Percentiles rank a stretch among this genome's conserved stretches.
Conservation (phyloP, 2,888 invertebrate genomes). For the Allophyes oxyacanthae region DNA sequence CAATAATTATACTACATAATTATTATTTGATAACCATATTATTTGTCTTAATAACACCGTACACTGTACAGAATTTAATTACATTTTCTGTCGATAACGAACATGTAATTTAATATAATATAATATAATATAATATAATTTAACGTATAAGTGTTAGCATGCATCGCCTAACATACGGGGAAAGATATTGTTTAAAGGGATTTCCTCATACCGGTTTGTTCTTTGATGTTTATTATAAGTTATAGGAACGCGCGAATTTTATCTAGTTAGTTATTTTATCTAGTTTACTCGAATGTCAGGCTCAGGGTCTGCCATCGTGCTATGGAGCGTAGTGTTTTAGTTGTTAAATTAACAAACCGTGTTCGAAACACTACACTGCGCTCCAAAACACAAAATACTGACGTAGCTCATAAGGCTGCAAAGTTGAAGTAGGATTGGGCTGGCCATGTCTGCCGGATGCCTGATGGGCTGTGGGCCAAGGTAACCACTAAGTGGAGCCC, state of each 20-base stretch:
- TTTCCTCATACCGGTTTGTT: slow-evolving; percentile 48
- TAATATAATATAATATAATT: slow-evolving; percentile 29
- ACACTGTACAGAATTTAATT: slow-evolving; percentile 1
- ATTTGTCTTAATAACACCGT: slow-evolving; percentile 24
- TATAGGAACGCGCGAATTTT: slow-evolving; percentile 14
- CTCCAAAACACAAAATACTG: no score
- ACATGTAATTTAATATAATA: slow-evolving; percentile 5
- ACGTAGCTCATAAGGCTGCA: no score
- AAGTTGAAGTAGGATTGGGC: no score
- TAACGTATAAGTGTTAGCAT: slow-evolving; percentile 33
- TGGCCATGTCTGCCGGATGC: no score
- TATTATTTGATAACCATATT: slow-evolving; percentile 22
- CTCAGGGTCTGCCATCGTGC: no score
- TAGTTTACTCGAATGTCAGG: no score
- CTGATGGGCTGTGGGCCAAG: no score
- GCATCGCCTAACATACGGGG: slow-evolving; percentile 38
- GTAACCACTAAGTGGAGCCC: no score
- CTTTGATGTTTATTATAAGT: slow-evolving; percentile 51
- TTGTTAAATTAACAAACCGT: no score
- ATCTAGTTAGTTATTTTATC: no score
- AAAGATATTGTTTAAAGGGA: slow-evolving; percentile 62
- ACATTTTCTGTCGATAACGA: slow-evolving; percentile 19
- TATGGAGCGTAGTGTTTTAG: no score
- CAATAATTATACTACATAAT: slow-evolving; percentile 5
- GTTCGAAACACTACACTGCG: no score